These are phyloP conservation scores for Intellagama lesueurii DNA, from an alignment of 2,797 vertebrate genomes.

Conservation along the genomic window DNA sequence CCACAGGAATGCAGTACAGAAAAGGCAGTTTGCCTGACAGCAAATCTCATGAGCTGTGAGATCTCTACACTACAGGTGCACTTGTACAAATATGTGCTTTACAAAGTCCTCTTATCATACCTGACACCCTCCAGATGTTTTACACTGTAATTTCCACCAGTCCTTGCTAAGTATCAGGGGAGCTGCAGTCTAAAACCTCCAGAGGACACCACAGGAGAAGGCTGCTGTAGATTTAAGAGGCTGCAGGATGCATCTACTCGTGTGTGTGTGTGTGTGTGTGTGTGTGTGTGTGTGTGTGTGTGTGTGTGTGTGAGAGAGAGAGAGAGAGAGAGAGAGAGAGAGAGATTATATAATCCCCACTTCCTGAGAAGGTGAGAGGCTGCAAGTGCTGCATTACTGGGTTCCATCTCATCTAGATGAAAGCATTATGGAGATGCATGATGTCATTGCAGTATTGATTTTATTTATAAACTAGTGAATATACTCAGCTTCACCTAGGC, in stretches of 20 bases:
- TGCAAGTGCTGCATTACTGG: not conserved
- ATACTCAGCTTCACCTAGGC: too few species aligned
- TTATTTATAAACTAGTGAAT: not conserved
- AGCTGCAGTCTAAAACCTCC: not conserved
- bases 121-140: not conserved
- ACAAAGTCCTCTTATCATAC: not conserved
- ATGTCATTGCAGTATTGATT: not conserved
- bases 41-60: not conserved
- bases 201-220: not conserved
- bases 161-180: not conserved
- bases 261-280: too few species aligned
- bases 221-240: not conserved
- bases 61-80: not conserved
- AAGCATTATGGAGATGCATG: not conserved
- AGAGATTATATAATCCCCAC: not conserved
- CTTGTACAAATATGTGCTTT: not conserved
- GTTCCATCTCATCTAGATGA: not conserved
- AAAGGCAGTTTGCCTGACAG: slow-evolving; percentile 1
- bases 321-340: not conserved
- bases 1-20: not conserved
- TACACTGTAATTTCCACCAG: not conserved
- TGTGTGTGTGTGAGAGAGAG: not conserved
- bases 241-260: not conserved
- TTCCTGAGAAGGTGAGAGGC: not conserved
- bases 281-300: too few species aligned